Evolutionary conservation across 2,888 invertebrate species (phyloP), one percentile per base, ranked within the genome.

Genomic region (Maniola hyperantus): DNA sequence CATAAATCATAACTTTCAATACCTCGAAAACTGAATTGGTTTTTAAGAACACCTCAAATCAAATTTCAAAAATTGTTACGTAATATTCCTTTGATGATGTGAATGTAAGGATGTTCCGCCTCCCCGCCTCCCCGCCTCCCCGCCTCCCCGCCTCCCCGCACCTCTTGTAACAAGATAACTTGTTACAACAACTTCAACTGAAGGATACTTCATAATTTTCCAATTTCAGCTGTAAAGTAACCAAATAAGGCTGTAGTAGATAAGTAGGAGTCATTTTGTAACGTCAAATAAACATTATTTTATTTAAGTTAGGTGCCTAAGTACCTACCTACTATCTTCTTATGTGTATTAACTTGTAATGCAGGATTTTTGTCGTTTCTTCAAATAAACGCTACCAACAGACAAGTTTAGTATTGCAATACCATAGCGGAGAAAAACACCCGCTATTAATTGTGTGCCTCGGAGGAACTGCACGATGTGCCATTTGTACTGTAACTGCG

Each of bases 381-480:
- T 15, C 46, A n/a, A 6, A 15, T 6, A n/a, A 46, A 1, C 13
- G 46, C 15, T 15, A 15, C 15, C 15, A 15, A 15, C 15, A 46
- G 15, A 15, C 46, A 44, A n/a, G 46, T 46, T 34, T n/a, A 6
- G 20, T 57, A 65, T 61, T 65, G 53, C 54, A 66, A 54, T 62
- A 58, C 46, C 58, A 36, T 20, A 65, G 58, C 15, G 42, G 65
- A 65, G 65, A 57, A n/a, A 61, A 58, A 59, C 59, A 44, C 48
- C 36, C 26, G 50, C 62, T n/a, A 66, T 68, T 65, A 68, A 65
- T 68, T 59, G 68, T 65, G 20, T 18, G 62, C 58, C 57, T 53
- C 65, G 20, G 55, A 60, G 64, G 54, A 65, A 59, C 62, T 42
- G 54, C 62, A 53, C 54, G 58, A 58, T 62, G 66, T 64, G 20